Evolutionary conservation across 2,888 invertebrate genomes (phyloP).

Genomic region (Hyposoter dolosus): DNA sequence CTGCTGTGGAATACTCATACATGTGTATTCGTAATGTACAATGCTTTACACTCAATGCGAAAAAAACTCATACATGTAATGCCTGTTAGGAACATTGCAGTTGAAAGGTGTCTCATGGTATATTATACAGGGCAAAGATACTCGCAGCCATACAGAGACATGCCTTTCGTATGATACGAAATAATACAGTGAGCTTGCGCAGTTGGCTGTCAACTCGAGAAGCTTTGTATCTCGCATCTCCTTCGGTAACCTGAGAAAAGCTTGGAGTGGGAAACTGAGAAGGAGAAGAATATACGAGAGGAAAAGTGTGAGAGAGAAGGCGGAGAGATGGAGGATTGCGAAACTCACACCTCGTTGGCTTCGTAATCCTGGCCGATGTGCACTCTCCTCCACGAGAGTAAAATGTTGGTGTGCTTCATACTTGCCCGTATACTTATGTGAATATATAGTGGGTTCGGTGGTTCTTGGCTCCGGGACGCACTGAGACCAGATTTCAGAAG

Average conservation of each 20-base stretch:
- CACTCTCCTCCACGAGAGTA: conserved; percentile 51
- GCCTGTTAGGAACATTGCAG: conserved; percentile 28
- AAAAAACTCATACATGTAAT: conserved; percentile 36
- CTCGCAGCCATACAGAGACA: conserved; percentile 23
- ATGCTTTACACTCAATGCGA: not conserved
- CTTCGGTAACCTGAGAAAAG: conserved; percentile 48
- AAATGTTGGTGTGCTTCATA: conserved; percentile 56
- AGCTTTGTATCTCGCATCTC: conserved; percentile 47
- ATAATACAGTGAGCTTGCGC: conserved; percentile 27
- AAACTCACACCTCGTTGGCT: conserved; percentile 46
- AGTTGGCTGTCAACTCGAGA: conserved; percentile 55
- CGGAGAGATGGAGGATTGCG: conserved; percentile 20
- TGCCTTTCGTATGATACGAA: conserved; percentile 13
- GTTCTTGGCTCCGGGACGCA: conserved; percentile 15
- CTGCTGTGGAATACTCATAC: not conserved
- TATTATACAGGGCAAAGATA: conserved; percentile 21
- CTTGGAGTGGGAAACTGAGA: not conserved
- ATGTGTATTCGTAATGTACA: not conserved
- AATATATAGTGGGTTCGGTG: conserved; percentile 6
- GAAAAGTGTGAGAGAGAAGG: not conserved
- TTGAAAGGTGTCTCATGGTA: conserved; percentile 6
- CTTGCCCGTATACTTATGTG: conserved; percentile 33
- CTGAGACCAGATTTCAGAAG: conserved; percentile 43
- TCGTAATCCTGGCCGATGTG: conserved; percentile 64
- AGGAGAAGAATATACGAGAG: conserved; percentile 5